Conservation (phyloP, 2,113 vertebrate genomes). For the Corapipo altera region DNA sequence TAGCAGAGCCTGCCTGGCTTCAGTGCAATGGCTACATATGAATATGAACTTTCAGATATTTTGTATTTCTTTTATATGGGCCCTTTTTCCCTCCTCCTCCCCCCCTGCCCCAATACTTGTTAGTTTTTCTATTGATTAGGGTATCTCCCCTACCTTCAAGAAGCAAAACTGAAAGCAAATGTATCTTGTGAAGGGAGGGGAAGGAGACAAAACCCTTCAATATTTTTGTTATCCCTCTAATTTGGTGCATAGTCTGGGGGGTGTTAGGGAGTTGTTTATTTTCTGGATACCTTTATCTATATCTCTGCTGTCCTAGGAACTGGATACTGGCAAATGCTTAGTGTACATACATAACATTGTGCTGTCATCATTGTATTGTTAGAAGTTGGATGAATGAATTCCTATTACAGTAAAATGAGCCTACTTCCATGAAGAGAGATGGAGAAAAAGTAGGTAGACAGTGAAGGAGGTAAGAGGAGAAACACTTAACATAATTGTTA, state of each 20-base stretch:
- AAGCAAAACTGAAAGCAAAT: background rate
- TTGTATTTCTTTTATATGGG: background rate
- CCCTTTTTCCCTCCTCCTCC: too few species aligned
- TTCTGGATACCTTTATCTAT: background rate
- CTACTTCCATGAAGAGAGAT: background rate
- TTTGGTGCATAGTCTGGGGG: background rate
- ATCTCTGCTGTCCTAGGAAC: background rate
- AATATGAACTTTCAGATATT: background rate
- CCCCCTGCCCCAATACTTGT: accelerated
- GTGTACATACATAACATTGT: background rate
- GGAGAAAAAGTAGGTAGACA: background rate
- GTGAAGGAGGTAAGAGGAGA: background rate
- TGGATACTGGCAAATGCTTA: background rate
- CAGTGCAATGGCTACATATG: accelerated
- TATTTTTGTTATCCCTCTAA: background rate
- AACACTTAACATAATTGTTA: background rate
- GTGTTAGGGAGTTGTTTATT: background rate
- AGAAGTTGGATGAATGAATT: background rate
- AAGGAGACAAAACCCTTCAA: background rate
- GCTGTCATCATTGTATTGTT: background rate
- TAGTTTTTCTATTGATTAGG: background rate
- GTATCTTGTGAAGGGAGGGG: background rate
- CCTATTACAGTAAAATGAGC: background rate
- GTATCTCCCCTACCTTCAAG: background rate
- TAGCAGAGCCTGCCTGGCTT: background rate